Percentiles rank a stretch among this genome's conserved stretches.
Evolutionary conservation across 2,113 vertebrate genomes (phyloP).

Genomic region (Rhabdornis inornatus): DNA sequence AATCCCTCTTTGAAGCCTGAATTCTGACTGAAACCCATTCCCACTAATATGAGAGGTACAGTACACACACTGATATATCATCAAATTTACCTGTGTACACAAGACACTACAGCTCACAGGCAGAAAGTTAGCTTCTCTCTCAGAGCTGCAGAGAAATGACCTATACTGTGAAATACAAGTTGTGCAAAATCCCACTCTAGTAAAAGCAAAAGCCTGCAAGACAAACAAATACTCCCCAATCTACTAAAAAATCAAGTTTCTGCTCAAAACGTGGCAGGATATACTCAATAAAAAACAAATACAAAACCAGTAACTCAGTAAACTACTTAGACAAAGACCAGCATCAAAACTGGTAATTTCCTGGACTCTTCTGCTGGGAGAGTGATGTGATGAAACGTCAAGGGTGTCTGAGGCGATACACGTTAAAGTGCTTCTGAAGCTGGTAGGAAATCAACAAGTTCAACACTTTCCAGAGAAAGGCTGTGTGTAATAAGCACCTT

Average conservation of each 20-base stretch:
- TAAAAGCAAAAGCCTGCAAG: not conserved
- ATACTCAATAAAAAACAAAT: not conserved
- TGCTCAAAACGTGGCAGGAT: not conserved
- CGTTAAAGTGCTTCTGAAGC: not conserved
- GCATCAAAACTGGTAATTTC: not conserved
- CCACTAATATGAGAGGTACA: not conserved
- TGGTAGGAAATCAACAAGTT: not conserved
- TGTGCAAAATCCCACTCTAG: not conserved
- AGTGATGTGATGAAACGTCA: not conserved
- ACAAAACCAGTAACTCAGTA: not conserved
- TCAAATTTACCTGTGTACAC: not conserved
- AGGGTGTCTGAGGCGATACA: not conserved
- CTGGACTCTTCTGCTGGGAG: accelerated
- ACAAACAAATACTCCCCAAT: not conserved
- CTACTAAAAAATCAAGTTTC: not conserved
- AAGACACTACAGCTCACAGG: not conserved
- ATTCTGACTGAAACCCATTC: not conserved
- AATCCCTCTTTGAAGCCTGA: not conserved
- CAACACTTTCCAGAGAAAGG: not conserved
- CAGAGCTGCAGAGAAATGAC: not conserved
- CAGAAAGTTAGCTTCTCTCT: not conserved
- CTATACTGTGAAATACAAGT: not conserved
- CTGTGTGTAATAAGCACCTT: not conserved
- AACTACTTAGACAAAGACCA: not conserved
- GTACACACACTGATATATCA: not conserved